Evolutionary conservation across 2,888 invertebrate genomes (phyloP), one percentile per base, ranked within the genome.

Genomic region (Athalia rosae): DNA sequence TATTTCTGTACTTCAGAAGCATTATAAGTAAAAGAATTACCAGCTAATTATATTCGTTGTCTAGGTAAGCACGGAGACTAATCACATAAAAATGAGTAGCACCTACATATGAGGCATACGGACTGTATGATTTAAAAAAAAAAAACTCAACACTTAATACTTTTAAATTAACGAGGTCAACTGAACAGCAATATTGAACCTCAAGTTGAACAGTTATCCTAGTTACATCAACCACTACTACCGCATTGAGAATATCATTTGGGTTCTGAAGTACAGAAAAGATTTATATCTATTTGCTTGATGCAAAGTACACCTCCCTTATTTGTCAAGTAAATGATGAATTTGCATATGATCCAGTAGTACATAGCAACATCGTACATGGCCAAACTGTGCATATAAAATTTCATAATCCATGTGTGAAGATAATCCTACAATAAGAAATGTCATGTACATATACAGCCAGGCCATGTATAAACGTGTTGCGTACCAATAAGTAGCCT

Each of bases 1-100:
- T 66, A 73, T 81, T 84, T 84, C 82, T 84, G 84, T 83, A 84
- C 79, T 83, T 84, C 82, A 82, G 82, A 82, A 81, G 66, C 73
- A 74, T 73, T 78, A 28, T 58, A 28, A 66, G 66, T n/a, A 50
- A 15, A 15, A 66, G 63, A 50, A 50, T 66, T 45, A 15, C 66
- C 66, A 50, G 28, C 50, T 15, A 13, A 41, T 67, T 69, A 4
- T 58, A 69, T 69, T 69, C 56, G 71, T 58, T 58, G 45, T 71
- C 71, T 71, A 71, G 71, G 71, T 71, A 71, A 71, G 71, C 71
- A 71, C 56, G 58, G 58, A n/a, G 71, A 58, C 58, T 58, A 56
- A 71, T 15, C 45, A 45, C 58, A 28, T 71, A 71, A n/a, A 71
- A 71, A 43, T 11, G 41, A 58, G 56, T 71, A 71, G n/a, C 71